Base-by-base conservation (phyloP, 2,888 invertebrate species). In the Lycaena phlaeas region DNA sequence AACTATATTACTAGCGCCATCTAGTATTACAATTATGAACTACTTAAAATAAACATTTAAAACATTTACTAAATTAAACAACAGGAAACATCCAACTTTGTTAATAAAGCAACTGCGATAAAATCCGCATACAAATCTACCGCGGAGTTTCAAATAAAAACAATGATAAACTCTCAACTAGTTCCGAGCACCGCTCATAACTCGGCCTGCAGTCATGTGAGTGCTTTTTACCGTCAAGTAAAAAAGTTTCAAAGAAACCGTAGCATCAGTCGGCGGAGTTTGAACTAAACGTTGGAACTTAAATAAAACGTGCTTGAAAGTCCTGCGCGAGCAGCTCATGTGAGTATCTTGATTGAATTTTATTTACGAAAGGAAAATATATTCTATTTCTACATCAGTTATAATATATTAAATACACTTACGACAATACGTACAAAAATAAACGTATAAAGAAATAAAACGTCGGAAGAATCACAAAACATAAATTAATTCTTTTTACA, bases 301-400 rank as follows among this genome's bases (percentile, higher is more conserved):
- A 30, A 30, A 30, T 30, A 30, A 30, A 30, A 30, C 15, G 29
- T 30, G 29, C 29, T 30, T 30, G 15, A 30, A 30, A 30, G 15
- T 30, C 14, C 15, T 30, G 29, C 14, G 10, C 15, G 29, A 15
- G 15, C n/a, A 30, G 14, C 14, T n/a, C 14, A 29, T 9, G 6
- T 4, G 18, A 18, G 18, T 4, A 3, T 18, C 6, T 18, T 4
- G 15, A 14, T 30, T 30, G 15, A 30, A 30, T 30, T 15, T 15
- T n/a, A n/a, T n/a, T n/a, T n/a, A n/a, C n/a, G n/a, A n/a, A n/a
- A n/a, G n/a, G n/a, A n/a, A n/a, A n/a, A n/a, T n/a, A n/a, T n/a
- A n/a, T n/a, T n/a, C n/a, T n/a, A n/a, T n/a, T n/a, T n/a, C n/a
- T n/a, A n/a, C n/a, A n/a, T n/a, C n/a, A n/a, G n/a, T n/a, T n/a